These are phyloP conservation scores for Cyphomyrmex costatus DNA, from an alignment of 1,140 invertebrate species.

Conservation along the genomic window DNA sequence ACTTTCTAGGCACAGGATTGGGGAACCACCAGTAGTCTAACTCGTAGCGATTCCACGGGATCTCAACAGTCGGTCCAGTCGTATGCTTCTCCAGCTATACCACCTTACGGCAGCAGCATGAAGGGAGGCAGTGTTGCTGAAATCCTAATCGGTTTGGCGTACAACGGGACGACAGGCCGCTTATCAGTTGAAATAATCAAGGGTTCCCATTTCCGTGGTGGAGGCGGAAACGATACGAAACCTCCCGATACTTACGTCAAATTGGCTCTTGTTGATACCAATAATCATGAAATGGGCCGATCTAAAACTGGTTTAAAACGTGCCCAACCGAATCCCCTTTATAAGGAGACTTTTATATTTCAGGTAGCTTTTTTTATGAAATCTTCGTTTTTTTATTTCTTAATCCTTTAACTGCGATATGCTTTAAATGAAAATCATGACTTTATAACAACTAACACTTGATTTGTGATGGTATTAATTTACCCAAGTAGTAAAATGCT, in stretches of 20 bases:
- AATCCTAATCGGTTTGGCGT: slow-evolving; percentile 95
- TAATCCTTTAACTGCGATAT: not conserved
- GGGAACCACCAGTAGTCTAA: slow-evolving; percentile 89
- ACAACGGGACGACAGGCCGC: slow-evolving; percentile 97
- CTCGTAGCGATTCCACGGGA: slow-evolving; percentile 96
- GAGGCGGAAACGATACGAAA: slow-evolving; percentile 87
- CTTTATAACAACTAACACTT: not conserved
- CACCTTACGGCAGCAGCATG: slow-evolving; percentile 90
- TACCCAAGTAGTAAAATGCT: too few species aligned
- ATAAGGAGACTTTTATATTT: slow-evolving; percentile 98
- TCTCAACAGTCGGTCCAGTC: slow-evolving; percentile 95
- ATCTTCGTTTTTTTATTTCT: not conserved
- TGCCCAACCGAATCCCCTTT: slow-evolving; percentile 97
- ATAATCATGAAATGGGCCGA: slow-evolving; percentile 96
- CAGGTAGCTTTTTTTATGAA: slow-evolving; percentile 89
- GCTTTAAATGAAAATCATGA: not conserved
- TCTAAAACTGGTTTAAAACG: slow-evolving; percentile 96
- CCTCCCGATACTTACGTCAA: slow-evolving; percentile 98
- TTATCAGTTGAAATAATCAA: slow-evolving; percentile 97
- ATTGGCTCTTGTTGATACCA: slow-evolving; percentile 95
- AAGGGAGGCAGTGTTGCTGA: slow-evolving; percentile 93
- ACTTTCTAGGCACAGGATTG: slow-evolving; percentile 81
- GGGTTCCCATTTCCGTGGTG: slow-evolving; percentile 95
- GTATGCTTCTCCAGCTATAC: slow-evolving; percentile 83
- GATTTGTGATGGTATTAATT: not conserved